Evolutionary conservation across 2,888 invertebrate species (phyloP).

Genomic region (Saturnia japonica): DNA sequence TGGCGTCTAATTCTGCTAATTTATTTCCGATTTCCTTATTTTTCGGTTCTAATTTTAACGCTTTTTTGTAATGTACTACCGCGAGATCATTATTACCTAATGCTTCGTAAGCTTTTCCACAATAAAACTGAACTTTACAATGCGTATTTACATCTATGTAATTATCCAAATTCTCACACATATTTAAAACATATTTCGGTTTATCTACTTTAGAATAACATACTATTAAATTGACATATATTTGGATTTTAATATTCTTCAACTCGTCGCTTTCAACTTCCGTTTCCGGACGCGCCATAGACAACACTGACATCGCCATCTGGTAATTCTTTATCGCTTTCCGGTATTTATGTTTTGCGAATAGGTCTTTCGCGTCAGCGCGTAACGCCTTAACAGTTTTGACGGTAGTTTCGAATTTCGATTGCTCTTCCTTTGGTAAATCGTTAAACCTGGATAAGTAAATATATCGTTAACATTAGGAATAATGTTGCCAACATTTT

Average conservation of each 20-base stretch:
- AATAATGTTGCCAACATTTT: not conserved
- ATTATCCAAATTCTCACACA: slow-evolving; percentile 62
- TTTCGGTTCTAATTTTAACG: slow-evolving; percentile 67
- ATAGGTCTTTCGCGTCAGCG: slow-evolving; percentile 54
- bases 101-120: slow-evolving; percentile 58
- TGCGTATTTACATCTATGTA: slow-evolving; percentile 57
- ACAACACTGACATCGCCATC: slow-evolving; percentile 56
- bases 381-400: slow-evolving; percentile 61
- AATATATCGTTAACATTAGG: not conserved
- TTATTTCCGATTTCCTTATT: slow-evolving; percentile 67
- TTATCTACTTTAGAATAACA: slow-evolving; percentile 66
- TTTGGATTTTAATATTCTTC: slow-evolving; percentile 53
- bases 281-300: slow-evolving; percentile 49
- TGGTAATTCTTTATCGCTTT: slow-evolving; percentile 62
- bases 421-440: slow-evolving; percentile 61
- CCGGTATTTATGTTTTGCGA: slow-evolving; percentile 48
- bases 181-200: slow-evolving; percentile 60
- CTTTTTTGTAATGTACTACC: slow-evolving; percentile 60
- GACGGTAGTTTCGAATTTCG: slow-evolving; percentile 55
- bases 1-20: slow-evolving; percentile 53
- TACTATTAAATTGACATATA: slow-evolving; percentile 63
- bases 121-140: slow-evolving; percentile 68
- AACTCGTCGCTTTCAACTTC: slow-evolving; percentile 47
- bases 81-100: slow-evolving; percentile 59
- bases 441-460: slow-evolving; percentile 61